A percentile compares a stretch with the other conserved stretches of the same genome.
These are phyloP conservation scores for Rhingia campestris DNA, from an alignment of 2,888 invertebrate species.

Conservation along the genomic window DNA sequence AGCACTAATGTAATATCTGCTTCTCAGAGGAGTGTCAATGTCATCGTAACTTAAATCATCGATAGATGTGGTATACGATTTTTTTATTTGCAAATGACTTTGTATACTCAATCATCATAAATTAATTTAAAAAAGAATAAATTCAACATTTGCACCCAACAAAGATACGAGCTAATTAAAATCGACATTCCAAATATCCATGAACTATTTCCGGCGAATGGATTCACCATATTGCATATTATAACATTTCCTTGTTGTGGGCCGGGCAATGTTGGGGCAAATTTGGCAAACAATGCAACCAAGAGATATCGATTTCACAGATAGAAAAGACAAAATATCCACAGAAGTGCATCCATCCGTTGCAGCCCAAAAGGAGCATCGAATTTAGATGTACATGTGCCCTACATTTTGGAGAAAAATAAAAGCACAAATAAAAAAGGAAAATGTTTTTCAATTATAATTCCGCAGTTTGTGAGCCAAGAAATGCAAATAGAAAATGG, in stretches of 20 bases:
- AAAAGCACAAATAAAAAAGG: not conserved
- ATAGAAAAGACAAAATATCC: conserved; percentile 8
- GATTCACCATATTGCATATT: not conserved
- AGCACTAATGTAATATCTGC: conserved; percentile 27
- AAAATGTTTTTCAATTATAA: conserved; percentile 45
- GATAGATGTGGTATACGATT: conserved; percentile 25
- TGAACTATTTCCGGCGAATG: conserved; percentile 42
- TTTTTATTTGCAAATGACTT: conserved; percentile 7
- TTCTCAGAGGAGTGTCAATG: conserved; percentile 24
- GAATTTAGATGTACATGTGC: conserved; percentile 31
- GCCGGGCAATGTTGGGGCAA: conserved; percentile 5
- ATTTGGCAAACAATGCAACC: conserved; percentile 60
- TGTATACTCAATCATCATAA: conserved; percentile 35
- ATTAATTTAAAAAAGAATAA: conserved; percentile 21
- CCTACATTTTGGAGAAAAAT: conserved; percentile 40
- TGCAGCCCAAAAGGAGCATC: conserved; percentile 27
- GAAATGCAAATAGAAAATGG: conserved; percentile 50
- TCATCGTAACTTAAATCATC: conserved; percentile 13
- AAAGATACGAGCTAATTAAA: conserved; percentile 30
- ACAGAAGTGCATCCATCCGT: conserved; percentile 26
- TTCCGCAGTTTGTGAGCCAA: conserved; percentile 45
- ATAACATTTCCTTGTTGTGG: not conserved
- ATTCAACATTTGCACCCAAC: conserved; percentile 7
- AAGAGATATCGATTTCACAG: conserved; percentile 49
- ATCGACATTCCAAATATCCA: conserved; percentile 30